Percentiles rank a stretch among this genome's conserved stretches.
Conservation (phyloP, 2,888 invertebrate species). For the Catocala sponsa region DNA sequence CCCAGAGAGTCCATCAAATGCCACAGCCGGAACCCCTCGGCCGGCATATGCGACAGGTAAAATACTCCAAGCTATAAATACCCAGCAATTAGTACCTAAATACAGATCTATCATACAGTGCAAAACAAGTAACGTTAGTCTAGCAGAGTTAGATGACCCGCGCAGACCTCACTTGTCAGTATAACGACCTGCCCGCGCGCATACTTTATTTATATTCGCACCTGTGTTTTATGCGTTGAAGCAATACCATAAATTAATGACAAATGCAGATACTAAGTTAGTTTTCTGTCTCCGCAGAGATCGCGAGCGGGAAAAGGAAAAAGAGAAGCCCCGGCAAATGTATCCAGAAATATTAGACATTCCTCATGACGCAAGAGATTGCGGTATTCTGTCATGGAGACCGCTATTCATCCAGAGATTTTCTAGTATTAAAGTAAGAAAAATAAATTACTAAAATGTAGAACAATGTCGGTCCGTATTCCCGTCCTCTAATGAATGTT, state of each 20-base stretch:
- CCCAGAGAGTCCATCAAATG: slow-evolving; percentile 89
- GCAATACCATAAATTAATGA: slow-evolving; percentile 16
- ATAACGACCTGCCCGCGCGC: slow-evolving; percentile 24
- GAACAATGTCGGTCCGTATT: slow-evolving; percentile 3
- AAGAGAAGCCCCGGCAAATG: slow-evolving; percentile 88
- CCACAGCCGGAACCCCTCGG: slow-evolving; percentile 94
- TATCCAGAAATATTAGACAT: slow-evolving; percentile 90
- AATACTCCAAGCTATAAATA: background rate
- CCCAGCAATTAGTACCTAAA: background rate
- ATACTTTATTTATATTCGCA: slow-evolving; percentile 24
- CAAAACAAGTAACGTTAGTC: slow-evolving; percentile 9
- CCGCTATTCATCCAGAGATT: slow-evolving; percentile 95
- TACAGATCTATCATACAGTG: background rate
- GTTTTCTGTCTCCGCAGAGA: slow-evolving; percentile 68
- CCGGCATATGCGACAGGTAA: slow-evolving; percentile 91
- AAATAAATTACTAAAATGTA: slow-evolving; percentile 22
- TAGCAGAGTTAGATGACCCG: slow-evolving; percentile 16
- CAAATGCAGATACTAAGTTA: background rate
- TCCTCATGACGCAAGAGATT: slow-evolving; percentile 92
- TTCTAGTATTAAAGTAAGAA: slow-evolving; percentile 96
- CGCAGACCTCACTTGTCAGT: slow-evolving; percentile 28
- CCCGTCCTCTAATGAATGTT: slow-evolving; percentile 27
- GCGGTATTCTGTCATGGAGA: slow-evolving; percentile 95
- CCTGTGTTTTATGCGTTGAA: slow-evolving; percentile 13
- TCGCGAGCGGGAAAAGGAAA: slow-evolving; percentile 86